phyloP scores from a whole-genome alignment of 2,797 vertebrate genomes.

The Rhinophrynus dorsalis region DNA sequence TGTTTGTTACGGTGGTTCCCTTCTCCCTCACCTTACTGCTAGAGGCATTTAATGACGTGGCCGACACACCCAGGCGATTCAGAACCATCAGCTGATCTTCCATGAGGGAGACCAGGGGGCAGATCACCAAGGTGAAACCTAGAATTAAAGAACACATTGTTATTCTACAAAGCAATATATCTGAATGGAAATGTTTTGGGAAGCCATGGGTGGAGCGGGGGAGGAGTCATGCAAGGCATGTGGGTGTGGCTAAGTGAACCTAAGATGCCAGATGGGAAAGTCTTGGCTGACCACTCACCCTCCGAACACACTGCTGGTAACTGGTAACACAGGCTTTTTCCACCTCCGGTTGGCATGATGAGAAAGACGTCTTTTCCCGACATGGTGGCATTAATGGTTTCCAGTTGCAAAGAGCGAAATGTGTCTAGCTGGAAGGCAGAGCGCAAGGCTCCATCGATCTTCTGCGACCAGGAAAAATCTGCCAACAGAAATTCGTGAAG shows the following conservation, averaged over 20 bases:
- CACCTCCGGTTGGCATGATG: slow-evolving; percentile 94
- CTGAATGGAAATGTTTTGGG: too few species aligned
- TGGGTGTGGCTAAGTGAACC: too few species aligned
- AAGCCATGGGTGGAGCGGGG: too few species aligned
- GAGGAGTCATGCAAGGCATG: too few species aligned
- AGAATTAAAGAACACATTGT: too few species aligned
- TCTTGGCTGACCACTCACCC: slow-evolving; percentile 78
- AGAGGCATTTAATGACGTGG: slow-evolving; percentile 84
- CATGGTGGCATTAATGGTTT: slow-evolving; percentile 88
- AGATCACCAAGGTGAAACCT: slow-evolving; percentile 93
- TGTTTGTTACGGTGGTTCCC: too few species aligned
- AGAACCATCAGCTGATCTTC: slow-evolving; percentile 96
- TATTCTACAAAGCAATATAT: too few species aligned
- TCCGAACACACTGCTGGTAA: slow-evolving; percentile 86
- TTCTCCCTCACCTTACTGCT: slow-evolving; percentile 94
- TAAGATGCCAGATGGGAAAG: too few species aligned
- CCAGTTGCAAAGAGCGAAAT: slow-evolving; percentile 86
- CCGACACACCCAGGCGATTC: slow-evolving; percentile 77
- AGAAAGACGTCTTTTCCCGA: slow-evolving; percentile 86
- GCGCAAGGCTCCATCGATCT: slow-evolving; percentile 71
- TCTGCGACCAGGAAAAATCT: slow-evolving; percentile 90
- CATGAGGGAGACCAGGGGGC: slow-evolving; percentile 93
- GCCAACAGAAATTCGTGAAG: slow-evolving; percentile 13
- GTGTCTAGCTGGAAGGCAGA: slow-evolving; percentile 76
- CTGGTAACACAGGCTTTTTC: slow-evolving; percentile 96